Base-by-base conservation (phyloP, 2,888 invertebrate species). In the Laothoe populi region DNA sequence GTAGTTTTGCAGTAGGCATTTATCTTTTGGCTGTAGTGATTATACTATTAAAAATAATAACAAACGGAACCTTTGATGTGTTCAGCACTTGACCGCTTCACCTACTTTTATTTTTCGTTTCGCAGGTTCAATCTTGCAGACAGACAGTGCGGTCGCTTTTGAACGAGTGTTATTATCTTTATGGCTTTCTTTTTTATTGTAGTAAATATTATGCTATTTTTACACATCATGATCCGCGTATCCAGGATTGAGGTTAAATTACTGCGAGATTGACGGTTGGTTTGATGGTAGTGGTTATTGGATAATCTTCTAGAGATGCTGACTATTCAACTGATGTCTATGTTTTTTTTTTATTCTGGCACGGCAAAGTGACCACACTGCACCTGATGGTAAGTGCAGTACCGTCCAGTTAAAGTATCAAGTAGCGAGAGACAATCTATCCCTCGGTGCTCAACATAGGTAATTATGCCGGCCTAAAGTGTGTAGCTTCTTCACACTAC, bases 131-230 rank as follows among this genome's bases (percentile, higher is more conserved):
- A 63, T 60, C 13, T n/a, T 45, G 59, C 57, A 59, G 59, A 60
- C 57, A 44, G 45, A 59, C 58, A 44, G 44, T 57, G 59, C 61
- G 64, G 45, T 49, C 63, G 40, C 61, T 60, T 65, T 38, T 48
- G 19, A 26, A 49, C 61, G 23, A 46, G 59, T 61, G 26, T 61
- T 61, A 64, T 62, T 61, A 62, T 59, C 26, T 58, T 62, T 66
- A 62, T 66, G 57, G 63, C 53, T 59, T 45, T 21, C 58, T 45
- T 49, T 60, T 60, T 62, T 26, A 4, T 8, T 49, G 31, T 59
- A 42, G 62, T 63, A 45, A 59, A 59, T 49, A 59, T 53, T 42
- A 59, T 49, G 48, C 44, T 63, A 58, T 63, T 63, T 49, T 59
- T 59, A 63, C n/a, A 63, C n/a, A 31, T 40, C 19, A 58, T 45